phyloP scores from a whole-genome alignment of 2,797 vertebrate genomes.

The Poeciliopsis infans region DNA sequence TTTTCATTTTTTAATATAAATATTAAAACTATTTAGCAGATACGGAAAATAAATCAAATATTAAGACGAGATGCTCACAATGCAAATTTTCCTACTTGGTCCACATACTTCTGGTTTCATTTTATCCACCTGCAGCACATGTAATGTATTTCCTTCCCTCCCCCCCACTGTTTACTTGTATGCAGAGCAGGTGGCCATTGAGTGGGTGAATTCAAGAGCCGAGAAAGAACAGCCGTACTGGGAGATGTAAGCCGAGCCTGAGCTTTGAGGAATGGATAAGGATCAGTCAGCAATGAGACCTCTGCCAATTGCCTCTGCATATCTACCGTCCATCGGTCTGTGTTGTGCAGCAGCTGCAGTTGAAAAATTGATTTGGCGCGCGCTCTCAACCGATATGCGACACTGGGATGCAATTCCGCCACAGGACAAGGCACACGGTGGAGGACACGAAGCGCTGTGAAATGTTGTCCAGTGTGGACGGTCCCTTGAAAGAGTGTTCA shows the following conservation, averaged over 20 bases:
- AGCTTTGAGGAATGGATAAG: slow-evolving; percentile 55
- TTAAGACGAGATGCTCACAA: background rate
- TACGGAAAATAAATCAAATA: background rate
- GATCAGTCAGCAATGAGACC: slow-evolving; percentile 57
- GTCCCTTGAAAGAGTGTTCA: background rate
- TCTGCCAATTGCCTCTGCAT: slow-evolving; percentile 54
- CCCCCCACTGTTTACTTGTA: background rate
- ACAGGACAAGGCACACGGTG: background rate
- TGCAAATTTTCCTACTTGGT: background rate
- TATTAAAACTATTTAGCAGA: too few species aligned
- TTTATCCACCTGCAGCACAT: slow-evolving; percentile 21
- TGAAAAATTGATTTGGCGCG: slow-evolving; percentile 45
- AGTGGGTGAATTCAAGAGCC: slow-evolving; percentile 24
- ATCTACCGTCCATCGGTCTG: slow-evolving; percentile 60
- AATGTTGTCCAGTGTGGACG: background rate
- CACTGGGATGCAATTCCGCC: slow-evolving; percentile 11
- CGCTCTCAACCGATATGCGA: slow-evolving; percentile 33
- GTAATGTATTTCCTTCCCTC: slow-evolving; percentile 38
- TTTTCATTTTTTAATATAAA: background rate
- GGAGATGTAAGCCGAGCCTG: slow-evolving; percentile 43
- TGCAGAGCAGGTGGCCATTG: slow-evolving; percentile 40
- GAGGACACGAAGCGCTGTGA: background rate
- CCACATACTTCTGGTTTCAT: slow-evolving; percentile 1
- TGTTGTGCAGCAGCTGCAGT: slow-evolving; percentile 51
- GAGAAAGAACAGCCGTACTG: slow-evolving; percentile 47